These are phyloP conservation scores for Eledona agricola DNA, from an alignment of 2,888 invertebrate species.

Conservation along the genomic window DNA sequence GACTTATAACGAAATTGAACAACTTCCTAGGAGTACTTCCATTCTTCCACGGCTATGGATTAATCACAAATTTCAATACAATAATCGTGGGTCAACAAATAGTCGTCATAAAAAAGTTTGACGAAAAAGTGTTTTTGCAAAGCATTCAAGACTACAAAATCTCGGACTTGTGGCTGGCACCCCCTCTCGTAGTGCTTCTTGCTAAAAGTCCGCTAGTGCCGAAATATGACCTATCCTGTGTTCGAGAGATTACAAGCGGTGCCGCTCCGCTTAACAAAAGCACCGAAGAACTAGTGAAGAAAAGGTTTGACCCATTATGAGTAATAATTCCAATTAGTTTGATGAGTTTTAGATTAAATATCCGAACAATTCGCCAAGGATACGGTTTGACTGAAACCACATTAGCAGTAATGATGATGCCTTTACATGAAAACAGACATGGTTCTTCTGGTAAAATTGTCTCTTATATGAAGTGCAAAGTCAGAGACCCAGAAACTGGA, in stretches of 20 bases:
- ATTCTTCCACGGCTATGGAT: slow-evolving; percentile 51
- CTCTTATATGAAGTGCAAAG: slow-evolving; percentile 70
- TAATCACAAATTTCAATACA: slow-evolving; percentile 42
- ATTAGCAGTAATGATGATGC: slow-evolving; percentile 64
- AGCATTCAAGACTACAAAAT: slow-evolving; percentile 76
- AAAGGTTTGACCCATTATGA: slow-evolving; percentile 49
- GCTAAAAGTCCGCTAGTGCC: slow-evolving; percentile 81
- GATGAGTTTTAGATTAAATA: slow-evolving; percentile 54
- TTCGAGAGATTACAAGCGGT: slow-evolving; percentile 75
- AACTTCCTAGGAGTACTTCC: slow-evolving; percentile 46
- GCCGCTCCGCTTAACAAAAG: slow-evolving; percentile 82
- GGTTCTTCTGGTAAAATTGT: slow-evolving; percentile 74
- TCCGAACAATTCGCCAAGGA: slow-evolving; percentile 71
- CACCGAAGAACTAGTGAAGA: slow-evolving; percentile 68
- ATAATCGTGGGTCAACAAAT: slow-evolving; percentile 42
- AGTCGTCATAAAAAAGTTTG: slow-evolving; percentile 48
- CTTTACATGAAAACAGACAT: slow-evolving; percentile 58
- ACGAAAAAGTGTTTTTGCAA: slow-evolving; percentile 69
- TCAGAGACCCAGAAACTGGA: slow-evolving; percentile 71
- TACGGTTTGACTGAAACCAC: slow-evolving; percentile 83
- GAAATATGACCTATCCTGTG: slow-evolving; percentile 77
- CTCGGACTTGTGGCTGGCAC: slow-evolving; percentile 75
- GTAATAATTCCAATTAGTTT: slow-evolving; percentile 1
- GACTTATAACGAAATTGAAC: slow-evolving; percentile 4
- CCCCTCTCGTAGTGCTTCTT: slow-evolving; percentile 82